Percentiles rank a stretch among this genome's conserved stretches.
These are phyloP conservation scores for Eumerus sabulonum DNA, from an alignment of 2,888 invertebrate genomes.

Conservation along the genomic window DNA sequence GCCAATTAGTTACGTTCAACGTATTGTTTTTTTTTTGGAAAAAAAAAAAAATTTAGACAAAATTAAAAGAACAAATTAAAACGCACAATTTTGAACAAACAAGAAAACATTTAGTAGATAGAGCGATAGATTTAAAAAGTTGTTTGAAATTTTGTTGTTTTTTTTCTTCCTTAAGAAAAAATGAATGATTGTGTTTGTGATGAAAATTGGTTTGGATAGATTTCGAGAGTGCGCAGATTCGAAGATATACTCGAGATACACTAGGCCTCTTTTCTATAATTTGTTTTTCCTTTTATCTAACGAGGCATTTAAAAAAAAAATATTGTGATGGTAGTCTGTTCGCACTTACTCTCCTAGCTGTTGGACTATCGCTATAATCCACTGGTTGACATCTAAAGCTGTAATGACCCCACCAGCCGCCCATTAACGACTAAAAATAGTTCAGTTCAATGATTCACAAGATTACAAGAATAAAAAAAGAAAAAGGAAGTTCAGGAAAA, in stretches of 20 bases:
- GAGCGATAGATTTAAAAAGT: conserved; percentile 39
- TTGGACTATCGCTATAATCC: conserved; percentile 89
- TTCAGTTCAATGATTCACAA: conserved; percentile 66
- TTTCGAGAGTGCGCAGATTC: conserved; percentile 71
- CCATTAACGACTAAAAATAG: conserved; percentile 87
- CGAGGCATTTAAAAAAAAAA: conserved; percentile 43
- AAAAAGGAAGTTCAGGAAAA: conserved; percentile 61
- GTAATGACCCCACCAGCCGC: conserved; percentile 95
- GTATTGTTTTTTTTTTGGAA: conserved; percentile 14
- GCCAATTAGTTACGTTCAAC: conserved; percentile 60
- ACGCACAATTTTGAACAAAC: conserved; percentile 29
- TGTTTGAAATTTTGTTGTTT: conserved; percentile 12
- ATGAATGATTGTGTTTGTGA: conserved; percentile 1
- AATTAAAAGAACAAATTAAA: conserved; percentile 20
- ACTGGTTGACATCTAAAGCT: conserved; percentile 94
- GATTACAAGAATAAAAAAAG: conserved; percentile 64
- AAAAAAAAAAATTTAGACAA: conserved; percentile 18
- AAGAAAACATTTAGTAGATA: conserved; percentile 2
- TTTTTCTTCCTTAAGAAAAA: conserved; percentile 16
- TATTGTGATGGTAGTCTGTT: conserved; percentile 63
- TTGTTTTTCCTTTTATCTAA: conserved; percentile 29
- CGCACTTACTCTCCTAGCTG: conserved; percentile 90
- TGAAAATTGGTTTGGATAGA: conserved; percentile 1
- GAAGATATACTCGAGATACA: conserved; percentile 22
- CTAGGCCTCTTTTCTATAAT: conserved; percentile 2